These are phyloP conservation scores for Salvelinus fontinalis DNA, from an alignment of 2,113 vertebrate genomes.

Conservation along the genomic window DNA sequence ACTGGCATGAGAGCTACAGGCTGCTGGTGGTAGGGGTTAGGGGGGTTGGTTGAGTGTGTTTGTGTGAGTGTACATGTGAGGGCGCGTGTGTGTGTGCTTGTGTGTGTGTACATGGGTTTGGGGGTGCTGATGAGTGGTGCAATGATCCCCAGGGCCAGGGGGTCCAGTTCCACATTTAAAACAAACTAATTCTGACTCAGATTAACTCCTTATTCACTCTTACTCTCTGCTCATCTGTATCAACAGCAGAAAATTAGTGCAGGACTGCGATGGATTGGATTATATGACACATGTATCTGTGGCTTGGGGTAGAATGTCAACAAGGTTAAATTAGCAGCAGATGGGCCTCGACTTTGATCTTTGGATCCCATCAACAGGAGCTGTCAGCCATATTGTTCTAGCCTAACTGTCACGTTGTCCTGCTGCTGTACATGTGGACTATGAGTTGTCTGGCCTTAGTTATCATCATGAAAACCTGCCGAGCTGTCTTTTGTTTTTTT, in stretches of 20 bases:
- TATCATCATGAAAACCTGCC: slow-evolving; percentile 33
- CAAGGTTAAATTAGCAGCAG: slow-evolving; percentile 57
- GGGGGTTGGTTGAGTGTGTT: background rate
- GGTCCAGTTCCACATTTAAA: slow-evolving; percentile 9
- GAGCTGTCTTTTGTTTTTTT: slow-evolving; percentile 51
- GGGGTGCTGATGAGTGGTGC: too few species aligned
- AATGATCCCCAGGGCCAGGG: background rate
- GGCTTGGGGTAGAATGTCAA: slow-evolving; percentile 53
- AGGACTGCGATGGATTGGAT: slow-evolving; percentile 37
- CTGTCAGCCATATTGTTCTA: slow-evolving; percentile 33
- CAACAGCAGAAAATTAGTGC: slow-evolving; percentile 25
- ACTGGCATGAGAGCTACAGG: slow-evolving; percentile 6
- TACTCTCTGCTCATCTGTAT: background rate
- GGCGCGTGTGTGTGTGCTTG: too few species aligned
- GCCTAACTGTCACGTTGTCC: slow-evolving; percentile 22
- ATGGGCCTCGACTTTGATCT: slow-evolving; percentile 61
- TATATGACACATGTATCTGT: slow-evolving; percentile 44
- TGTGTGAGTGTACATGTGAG: too few species aligned
- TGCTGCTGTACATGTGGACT: slow-evolving; percentile 41
- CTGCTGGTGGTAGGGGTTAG: background rate
- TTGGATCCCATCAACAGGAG: slow-evolving; percentile 30
- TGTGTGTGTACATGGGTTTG: too few species aligned
- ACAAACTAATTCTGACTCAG: slow-evolving; percentile 19
- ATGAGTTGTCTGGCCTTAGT: slow-evolving; percentile 14
- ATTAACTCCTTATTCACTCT: slow-evolving; percentile 8